Evolutionary conservation across 1,140 invertebrate genomes (phyloP).

Genomic region (Leptinotarsa defecta): DNA sequence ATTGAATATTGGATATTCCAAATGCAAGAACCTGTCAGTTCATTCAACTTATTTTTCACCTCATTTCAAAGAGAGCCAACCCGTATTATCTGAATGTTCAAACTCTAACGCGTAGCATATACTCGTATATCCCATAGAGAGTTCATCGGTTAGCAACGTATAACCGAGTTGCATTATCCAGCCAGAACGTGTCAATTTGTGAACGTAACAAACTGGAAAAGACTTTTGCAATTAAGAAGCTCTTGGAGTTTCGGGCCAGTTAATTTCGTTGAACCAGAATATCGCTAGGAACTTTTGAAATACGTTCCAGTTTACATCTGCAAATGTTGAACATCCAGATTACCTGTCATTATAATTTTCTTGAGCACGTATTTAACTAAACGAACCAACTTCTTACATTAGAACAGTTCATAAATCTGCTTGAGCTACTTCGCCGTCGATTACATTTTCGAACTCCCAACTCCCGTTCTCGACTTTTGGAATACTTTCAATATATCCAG

Average conservation of each 20-base stretch:
- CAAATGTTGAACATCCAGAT: slow-evolving; percentile 40
- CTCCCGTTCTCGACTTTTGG: slow-evolving; percentile 6
- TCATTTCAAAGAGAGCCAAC: no score
- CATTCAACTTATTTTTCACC: no score
- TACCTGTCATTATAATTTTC: slow-evolving; percentile 44
- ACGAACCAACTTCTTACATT: slow-evolving; percentile 40
- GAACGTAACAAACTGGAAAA: slow-evolving; percentile 51
- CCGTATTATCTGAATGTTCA: no score
- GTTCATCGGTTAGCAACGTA: not conserved
- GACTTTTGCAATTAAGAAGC: slow-evolving; percentile 49
- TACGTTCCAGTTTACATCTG: slow-evolving; percentile 39
- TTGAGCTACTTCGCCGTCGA: slow-evolving; percentile 30
- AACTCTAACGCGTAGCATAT: not conserved
- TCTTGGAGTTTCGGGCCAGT: slow-evolving; percentile 38
- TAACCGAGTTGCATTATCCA: slow-evolving; percentile 4
- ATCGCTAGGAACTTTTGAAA: slow-evolving; percentile 37
- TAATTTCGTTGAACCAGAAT: slow-evolving; percentile 41
- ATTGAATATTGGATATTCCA: no score
- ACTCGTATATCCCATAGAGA: not conserved
- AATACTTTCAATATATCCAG: slow-evolving; percentile 32
- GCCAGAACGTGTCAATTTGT: slow-evolving; percentile 51
- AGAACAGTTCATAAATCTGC: slow-evolving; percentile 42
- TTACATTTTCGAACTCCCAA: slow-evolving; percentile 30
- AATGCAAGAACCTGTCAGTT: no score
- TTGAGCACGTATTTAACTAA: slow-evolving; percentile 39